These are phyloP conservation scores for Raja brachyura DNA, from an alignment of 2,113 vertebrate genomes.

Conservation along the genomic window DNA sequence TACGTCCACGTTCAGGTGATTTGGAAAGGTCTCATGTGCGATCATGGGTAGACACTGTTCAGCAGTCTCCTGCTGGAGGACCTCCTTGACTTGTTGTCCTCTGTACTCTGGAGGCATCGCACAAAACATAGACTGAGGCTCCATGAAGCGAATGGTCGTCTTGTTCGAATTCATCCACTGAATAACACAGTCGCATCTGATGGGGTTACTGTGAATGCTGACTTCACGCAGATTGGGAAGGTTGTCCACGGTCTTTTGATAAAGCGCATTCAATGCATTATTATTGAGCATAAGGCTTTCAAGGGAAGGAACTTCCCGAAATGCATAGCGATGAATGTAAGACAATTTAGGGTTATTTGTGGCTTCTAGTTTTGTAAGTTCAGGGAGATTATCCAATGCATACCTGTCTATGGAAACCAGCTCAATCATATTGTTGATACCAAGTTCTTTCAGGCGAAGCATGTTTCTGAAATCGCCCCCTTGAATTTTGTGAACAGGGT, in stretches of 20 bases:
- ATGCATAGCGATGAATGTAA: constrained; percentile 79
- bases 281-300: constrained; percentile 97
- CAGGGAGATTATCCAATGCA: constrained; percentile 87
- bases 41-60: constrained; percentile 93
- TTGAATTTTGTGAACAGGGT: constrained; percentile 86
- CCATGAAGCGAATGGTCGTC: constrained; percentile 91
- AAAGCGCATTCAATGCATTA: constrained; percentile 84
- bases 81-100: constrained; percentile 79
- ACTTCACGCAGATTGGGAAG: constrained; percentile 91
- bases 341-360: constrained; percentile 95
- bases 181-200: constrained; percentile 89
- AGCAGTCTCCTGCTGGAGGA: constrained; percentile 65
- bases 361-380: constrained; percentile 91
- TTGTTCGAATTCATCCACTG: constrained; percentile 90
- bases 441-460: constrained; percentile 86
- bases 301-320: constrained; percentile 83
- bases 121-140: constrained; percentile 89
- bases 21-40: constrained; percentile 79
- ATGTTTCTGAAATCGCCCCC: constrained; percentile 94
- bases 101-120: constrained; percentile 77
- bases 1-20: constrained; percentile 73
- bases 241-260: constrained; percentile 79
- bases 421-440: constrained; percentile 95
- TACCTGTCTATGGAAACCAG: constrained; percentile 82
- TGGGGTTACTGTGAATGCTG: constrained; percentile 89